These are phyloP conservation scores for Brachyhypopomus gauderio DNA, from an alignment of 2,113 vertebrate species.

Conservation along the genomic window DNA sequence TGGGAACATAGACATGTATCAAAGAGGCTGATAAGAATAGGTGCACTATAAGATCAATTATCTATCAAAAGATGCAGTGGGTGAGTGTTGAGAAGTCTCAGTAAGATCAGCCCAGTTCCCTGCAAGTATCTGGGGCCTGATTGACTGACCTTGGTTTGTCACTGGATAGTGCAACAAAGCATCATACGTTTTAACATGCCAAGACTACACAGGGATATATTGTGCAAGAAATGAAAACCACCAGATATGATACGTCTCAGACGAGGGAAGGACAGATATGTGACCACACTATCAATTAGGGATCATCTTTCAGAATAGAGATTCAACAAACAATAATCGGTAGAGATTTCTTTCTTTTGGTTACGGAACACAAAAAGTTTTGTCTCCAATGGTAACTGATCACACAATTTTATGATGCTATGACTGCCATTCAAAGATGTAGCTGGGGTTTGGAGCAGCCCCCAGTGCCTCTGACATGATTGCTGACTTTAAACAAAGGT, in stretches of 20 bases:
- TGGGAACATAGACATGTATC: neutral
- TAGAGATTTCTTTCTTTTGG: neutral
- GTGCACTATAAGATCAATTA: neutral
- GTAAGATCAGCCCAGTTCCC: neutral
- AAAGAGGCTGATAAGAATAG: neutral
- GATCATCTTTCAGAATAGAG: neutral
- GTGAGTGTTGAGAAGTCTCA: neutral
- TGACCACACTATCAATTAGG: neutral
- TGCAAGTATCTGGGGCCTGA: neutral
- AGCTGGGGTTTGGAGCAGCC: no score
- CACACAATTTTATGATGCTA: no score
- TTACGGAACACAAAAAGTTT: no score
- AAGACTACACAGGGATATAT: neutral
- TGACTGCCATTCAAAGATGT: no score
- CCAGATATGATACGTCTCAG: neutral
- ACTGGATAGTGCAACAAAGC: slow-evolving; percentile 13
- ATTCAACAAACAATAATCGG: slow-evolving; percentile 10
- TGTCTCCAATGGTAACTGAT: no score
- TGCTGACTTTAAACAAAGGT: no score
- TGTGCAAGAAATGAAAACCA: neutral
- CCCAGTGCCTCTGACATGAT: no score
- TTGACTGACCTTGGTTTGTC: neutral
- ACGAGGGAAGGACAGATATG: neutral
- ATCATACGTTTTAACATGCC: neutral
- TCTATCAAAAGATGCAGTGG: neutral